Percentiles rank a stretch among this genome's conserved stretches.
These are phyloP conservation scores for Thecocarcelia acutangulata DNA, from an alignment of 2,888 invertebrate genomes.

Conservation along the genomic window DNA sequence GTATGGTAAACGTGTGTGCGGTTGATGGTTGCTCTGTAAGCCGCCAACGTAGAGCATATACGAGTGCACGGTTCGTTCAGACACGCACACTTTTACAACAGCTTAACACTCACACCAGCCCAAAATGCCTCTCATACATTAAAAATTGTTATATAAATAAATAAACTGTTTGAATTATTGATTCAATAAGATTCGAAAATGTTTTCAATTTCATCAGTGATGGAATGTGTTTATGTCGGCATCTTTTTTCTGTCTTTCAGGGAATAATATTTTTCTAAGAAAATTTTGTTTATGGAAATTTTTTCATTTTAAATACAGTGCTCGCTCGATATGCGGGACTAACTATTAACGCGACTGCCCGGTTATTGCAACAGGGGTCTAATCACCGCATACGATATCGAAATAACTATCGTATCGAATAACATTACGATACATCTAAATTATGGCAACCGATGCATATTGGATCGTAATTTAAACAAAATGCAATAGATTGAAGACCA, in stretches of 20 bases:
- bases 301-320: too few species aligned
- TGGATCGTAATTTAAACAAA: too few species aligned
- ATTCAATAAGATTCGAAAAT: constrained; percentile 31
- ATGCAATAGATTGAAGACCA: too few species aligned
- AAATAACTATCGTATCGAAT: too few species aligned
- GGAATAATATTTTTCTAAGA: too few species aligned
- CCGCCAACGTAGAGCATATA: constrained; percentile 72
- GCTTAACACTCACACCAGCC: constrained; percentile 49
- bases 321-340: too few species aligned
- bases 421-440: too few species aligned
- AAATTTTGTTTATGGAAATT: too few species aligned
- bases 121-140: background rate
- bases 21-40: constrained; percentile 71
- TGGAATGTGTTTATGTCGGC: background rate
- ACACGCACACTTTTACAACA: constrained; percentile 64
- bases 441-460: too few species aligned
- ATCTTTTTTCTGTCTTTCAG: background rate
- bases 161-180: constrained; percentile 18
- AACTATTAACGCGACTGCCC: too few species aligned
- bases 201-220: constrained; percentile 30
- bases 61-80: constrained; percentile 61
- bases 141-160: background rate
- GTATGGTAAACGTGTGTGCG: constrained; percentile 72
- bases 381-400: too few species aligned
- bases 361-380: too few species aligned